Conservation (phyloP, 2,888 invertebrate genomes). For the Lordiphosa fenestrarum region DNA sequence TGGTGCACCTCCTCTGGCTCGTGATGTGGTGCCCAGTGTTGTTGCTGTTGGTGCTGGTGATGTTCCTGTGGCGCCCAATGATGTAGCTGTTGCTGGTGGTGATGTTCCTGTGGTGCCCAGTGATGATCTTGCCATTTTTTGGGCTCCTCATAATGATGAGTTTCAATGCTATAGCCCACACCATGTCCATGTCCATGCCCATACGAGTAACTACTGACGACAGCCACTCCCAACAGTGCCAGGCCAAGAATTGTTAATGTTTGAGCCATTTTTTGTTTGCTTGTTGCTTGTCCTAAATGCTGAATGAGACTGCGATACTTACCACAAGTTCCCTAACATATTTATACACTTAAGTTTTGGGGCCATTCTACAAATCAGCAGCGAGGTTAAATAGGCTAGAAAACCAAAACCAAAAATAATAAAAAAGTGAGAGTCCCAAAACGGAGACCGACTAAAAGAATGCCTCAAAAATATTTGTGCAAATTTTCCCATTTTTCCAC, state of each 20-base stretch:
- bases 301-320: constrained; percentile 49
- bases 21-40: constrained; percentile 47
- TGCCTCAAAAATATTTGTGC: constrained; percentile 56
- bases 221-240: constrained; percentile 46
- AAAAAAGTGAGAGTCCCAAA: constrained; percentile 40
- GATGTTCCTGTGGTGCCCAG: too few relatives aligned
- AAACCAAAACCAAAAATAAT: constrained; percentile 28
- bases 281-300: constrained; percentile 35
- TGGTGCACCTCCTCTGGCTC: constrained; percentile 77
- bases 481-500: constrained; percentile 60
- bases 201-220: constrained; percentile 41
- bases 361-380: constrained; percentile 37
- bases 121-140: constrained; percentile 54
- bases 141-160: constrained; percentile 48
- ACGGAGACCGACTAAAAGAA: constrained; percentile 23
- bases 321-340: constrained; percentile 16
- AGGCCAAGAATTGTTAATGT: constrained; percentile 39
- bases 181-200: constrained; percentile 48
- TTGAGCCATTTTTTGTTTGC: constrained; percentile 33
- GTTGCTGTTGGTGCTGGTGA: constrained; percentile 44
- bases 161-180: constrained; percentile 62
- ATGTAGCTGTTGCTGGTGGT: constrained; percentile 26
- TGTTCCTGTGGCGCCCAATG: background rate
- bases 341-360: constrained; percentile 38
- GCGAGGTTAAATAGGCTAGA: constrained; percentile 64